Evolutionary conservation across 2,113 vertebrate species (phyloP).

Genomic region (Camelus dromedarius): DNA sequence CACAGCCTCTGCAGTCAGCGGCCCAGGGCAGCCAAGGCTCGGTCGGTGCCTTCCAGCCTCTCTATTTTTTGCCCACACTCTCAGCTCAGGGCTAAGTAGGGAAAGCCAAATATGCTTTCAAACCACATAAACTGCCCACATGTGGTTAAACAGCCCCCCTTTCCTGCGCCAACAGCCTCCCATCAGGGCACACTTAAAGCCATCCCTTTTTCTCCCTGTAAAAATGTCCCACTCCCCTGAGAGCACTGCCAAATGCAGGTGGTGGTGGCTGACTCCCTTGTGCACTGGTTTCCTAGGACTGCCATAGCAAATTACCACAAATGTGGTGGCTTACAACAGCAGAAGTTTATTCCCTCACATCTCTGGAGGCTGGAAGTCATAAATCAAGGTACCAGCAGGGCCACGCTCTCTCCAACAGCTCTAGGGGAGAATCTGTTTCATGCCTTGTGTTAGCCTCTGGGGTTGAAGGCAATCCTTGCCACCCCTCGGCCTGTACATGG

Average conservation of each 20-base stretch:
- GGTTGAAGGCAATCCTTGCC: neutral
- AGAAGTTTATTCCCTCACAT: neutral
- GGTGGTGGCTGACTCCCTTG: neutral
- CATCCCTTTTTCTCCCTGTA: neutral
- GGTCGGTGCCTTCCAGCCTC: neutral
- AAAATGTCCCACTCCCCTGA: neutral
- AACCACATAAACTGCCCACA: neutral
- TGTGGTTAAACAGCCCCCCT: neutral
- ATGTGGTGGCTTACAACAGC: neutral
- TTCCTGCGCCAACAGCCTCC: neutral
- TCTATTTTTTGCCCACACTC: neutral
- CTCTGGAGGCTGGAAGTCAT: neutral
- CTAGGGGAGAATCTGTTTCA: neutral
- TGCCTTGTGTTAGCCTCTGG: neutral
- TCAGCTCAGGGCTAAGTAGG: neutral
- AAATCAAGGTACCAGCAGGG: neutral
- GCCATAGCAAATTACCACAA: neutral
- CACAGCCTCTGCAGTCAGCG: neutral
- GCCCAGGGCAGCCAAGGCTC: neutral
- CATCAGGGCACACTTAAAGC: neutral
- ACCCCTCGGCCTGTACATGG: neutral
- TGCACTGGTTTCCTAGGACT: neutral
- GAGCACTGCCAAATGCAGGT: neutral
- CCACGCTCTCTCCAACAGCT: neutral
- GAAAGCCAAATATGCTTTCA: neutral